A percentile compares a stretch with the other conserved stretches of the same genome.
These are phyloP conservation scores for Lemur catta DNA, from an alignment of 2,797 vertebrate species.

Conservation along the genomic window DNA sequence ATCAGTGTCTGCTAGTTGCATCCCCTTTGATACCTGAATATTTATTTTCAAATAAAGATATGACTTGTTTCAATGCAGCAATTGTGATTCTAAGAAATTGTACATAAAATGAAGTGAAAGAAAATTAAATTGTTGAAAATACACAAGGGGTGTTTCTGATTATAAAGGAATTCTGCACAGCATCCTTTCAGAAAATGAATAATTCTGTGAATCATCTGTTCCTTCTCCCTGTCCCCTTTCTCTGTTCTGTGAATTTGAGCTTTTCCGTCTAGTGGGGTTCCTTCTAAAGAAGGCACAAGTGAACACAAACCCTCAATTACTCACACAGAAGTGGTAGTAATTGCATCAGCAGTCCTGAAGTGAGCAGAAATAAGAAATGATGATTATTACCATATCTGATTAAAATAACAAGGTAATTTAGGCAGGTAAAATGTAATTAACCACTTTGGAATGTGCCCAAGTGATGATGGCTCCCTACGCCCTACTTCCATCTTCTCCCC, in stretches of 20 bases:
- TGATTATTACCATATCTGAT: slow-evolving; percentile 78
- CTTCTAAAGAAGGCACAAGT: neutral
- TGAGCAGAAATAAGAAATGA: slow-evolving; percentile 65
- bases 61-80: neutral
- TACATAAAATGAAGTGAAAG: neutral
- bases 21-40: neutral
- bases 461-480: slow-evolving; percentile 68
- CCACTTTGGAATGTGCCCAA: slow-evolving; percentile 76
- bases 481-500: neutral
- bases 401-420: slow-evolving; percentile 77
- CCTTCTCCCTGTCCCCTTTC: neutral
- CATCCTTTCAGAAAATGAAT: neutral
- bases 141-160: neutral
- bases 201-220: neutral
- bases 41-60: slow-evolving; percentile 9
- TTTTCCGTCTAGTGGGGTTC: neutral
- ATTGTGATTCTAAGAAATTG: neutral
- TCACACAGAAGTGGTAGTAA: slow-evolving; percentile 35
- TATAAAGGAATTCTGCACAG: neutral
- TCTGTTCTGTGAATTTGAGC: neutral
- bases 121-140: slow-evolving; percentile 32
- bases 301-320: slow-evolving; percentile 23
- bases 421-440: slow-evolving; percentile 80
- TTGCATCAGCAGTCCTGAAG: slow-evolving; percentile 57
- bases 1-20: neutral